Base-by-base conservation (phyloP, 2,888 invertebrate species). In the Dasypogon diadema region DNA sequence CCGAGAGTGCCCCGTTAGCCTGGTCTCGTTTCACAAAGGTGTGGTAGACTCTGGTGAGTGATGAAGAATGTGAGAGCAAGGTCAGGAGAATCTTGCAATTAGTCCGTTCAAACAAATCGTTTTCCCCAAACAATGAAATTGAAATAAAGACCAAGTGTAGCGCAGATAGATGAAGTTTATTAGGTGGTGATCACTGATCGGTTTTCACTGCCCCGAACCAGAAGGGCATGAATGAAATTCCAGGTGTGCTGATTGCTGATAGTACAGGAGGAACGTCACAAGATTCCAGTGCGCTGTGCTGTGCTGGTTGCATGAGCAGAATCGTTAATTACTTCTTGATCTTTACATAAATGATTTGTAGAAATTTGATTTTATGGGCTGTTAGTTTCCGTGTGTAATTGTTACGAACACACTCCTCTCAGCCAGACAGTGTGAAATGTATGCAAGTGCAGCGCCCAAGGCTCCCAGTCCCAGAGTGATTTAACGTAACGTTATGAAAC, bases 21-120 rank as follows among this genome's bases (percentile, higher is more conserved):
- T n/a, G 46, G 24, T 24, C 10, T 63, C 8, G 48, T 14, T 65
- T 42, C 65, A 65, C 26, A 42, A 65, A 65, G 65, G 65, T 65
- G 65, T 65, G 65, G 65, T 65, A 48, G 46, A 65, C 26, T 65
- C 37, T 65, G 65, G 65, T 65, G 65, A 65, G 65, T 65, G 65
- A 65, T 12, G 65, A 65, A 65, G 65, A 65, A 65, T 65, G 65
- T 65, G 65, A 42, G 42, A 65, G 65, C 65, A 65, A 65, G 65
- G 65, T 65, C 65, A 65, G 48, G 22, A 46, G 65, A 65, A 24
- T 65, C 8, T 12, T 42, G 12, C 42, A 12, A 42, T 12, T 42
- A 3, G 8, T 42, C n/a, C 3, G 42, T 42, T 6, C 42, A 12
- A 42, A 42, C 3, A 30, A 42, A 42, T 42, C 12, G 2, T 12